Conservation (phyloP, 2,113 vertebrate species). For the Paracanthobrama guichenoti region DNA sequence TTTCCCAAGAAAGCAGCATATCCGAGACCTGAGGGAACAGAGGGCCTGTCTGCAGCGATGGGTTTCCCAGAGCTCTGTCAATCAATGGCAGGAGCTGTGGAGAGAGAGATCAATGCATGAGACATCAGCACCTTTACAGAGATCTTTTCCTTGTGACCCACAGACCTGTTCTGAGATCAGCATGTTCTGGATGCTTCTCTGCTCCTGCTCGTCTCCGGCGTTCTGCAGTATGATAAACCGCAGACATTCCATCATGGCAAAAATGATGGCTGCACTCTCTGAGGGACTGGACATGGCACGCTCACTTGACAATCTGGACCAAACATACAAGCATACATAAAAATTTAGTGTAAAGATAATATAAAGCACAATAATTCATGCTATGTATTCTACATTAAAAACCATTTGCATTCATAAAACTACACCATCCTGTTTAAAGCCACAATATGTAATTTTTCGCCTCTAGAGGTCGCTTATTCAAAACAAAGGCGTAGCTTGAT, state of each 20-base stretch:
- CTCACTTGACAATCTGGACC: conserved; percentile 83
- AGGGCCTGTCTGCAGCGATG: conserved; percentile 81
- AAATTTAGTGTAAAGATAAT: background rate
- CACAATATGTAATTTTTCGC: too few relatives aligned
- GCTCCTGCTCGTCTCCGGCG: conserved; percentile 69
- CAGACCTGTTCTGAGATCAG: conserved; percentile 87
- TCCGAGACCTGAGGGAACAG: conserved; percentile 85
- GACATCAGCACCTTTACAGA: background rate
- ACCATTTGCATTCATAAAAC: background rate
- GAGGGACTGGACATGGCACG: conserved; percentile 79
- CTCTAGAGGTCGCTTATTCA: too few relatives aligned
- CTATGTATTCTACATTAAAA: too few relatives aligned
- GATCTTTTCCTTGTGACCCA: background rate
- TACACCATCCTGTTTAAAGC: background rate
- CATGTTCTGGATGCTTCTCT: conserved; percentile 79
- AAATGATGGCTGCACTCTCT: conserved; percentile 84
- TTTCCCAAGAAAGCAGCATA: conserved; percentile 88
- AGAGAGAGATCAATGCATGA: conserved; percentile 19
- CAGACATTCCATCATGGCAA: conserved; percentile 86
- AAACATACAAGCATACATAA: conserved; percentile 27
- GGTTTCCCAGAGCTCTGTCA: conserved; percentile 76
- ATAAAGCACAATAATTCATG: background rate
- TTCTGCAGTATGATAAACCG: conserved; percentile 82
- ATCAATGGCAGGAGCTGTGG: conserved; percentile 85
- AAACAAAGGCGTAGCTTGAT: too few relatives aligned